Percentiles rank a stretch among this genome's conserved stretches.
Conservation (phyloP, 2,797 vertebrate genomes). For the Galago senegalensis region DNA sequence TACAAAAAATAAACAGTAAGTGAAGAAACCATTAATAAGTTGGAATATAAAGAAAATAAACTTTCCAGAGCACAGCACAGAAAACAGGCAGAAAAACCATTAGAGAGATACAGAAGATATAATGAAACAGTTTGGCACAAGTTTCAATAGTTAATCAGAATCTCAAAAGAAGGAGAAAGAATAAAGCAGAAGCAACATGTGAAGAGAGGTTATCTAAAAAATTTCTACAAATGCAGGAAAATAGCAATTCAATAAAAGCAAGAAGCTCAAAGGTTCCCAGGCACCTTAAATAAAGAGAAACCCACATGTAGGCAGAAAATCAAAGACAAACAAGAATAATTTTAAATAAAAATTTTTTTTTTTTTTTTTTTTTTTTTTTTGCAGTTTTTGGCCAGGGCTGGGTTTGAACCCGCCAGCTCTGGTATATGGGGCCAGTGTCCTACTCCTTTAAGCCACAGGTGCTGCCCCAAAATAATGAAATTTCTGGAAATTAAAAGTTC, state of each 20-base stretch:
- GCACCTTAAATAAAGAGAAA: conserved; percentile 16
- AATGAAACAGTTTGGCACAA: background rate
- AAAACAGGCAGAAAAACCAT: background rate
- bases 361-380: no score
- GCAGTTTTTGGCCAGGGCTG: no score
- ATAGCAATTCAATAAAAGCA: background rate
- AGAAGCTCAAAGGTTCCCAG: background rate
- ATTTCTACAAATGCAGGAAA: background rate
- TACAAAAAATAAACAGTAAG: background rate
- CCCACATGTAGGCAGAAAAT: background rate
- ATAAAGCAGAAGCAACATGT: background rate
- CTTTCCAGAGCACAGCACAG: background rate
- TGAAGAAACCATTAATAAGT: background rate
- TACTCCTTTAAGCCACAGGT: no score
- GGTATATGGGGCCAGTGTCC: no score
- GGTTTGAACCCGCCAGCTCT: no score
- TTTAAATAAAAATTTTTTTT: no score
- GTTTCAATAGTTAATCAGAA: conserved; percentile 39
- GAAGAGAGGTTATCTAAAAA: conserved; percentile 12
- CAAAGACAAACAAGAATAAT: background rate
- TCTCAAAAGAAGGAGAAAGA: background rate
- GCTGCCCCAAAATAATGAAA: background rate
- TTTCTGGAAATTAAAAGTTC: background rate
- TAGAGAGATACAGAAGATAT: background rate
- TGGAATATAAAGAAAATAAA: background rate